Evolutionary conservation across 2,113 vertebrate species (phyloP).

Genomic region (Ptilorrhoa leucosticta): DNA sequence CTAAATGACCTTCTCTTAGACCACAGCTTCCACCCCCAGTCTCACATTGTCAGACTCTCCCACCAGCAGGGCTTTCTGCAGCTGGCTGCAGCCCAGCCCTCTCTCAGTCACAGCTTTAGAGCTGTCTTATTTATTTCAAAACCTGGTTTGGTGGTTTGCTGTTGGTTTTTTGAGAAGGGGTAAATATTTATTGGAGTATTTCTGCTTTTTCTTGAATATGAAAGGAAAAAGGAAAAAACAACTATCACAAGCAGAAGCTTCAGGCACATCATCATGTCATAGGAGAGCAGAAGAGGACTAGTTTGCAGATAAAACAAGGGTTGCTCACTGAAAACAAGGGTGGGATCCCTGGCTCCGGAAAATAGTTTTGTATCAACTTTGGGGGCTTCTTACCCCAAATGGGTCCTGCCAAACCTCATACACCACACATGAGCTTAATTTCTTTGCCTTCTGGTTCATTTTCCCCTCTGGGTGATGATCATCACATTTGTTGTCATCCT

Average conservation of each 20-base stretch:
- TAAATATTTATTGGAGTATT: not conserved
- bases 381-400: not conserved
- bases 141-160: not conserved
- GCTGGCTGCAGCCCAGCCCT: not conserved
- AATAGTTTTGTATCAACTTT: not conserved
- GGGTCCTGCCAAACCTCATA: not conserved
- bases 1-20: conserved; percentile 1
- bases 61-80: not conserved
- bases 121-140: not conserved
- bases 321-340: not conserved
- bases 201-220: not conserved
- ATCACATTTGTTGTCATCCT: not conserved
- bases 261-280: not conserved
- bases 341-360: not conserved
- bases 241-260: not conserved
- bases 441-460: not conserved
- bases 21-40: not conserved
- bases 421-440: not conserved
- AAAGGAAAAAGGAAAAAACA: not conserved
- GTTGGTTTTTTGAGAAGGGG: not conserved
- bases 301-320: not conserved
- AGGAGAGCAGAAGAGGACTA: not conserved
- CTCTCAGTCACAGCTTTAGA: not conserved
- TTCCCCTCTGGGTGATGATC: not conserved
- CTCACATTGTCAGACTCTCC: not conserved